Conservation (phyloP, 2,797 vertebrate genomes). For the Linurgus olivaceus region DNA sequence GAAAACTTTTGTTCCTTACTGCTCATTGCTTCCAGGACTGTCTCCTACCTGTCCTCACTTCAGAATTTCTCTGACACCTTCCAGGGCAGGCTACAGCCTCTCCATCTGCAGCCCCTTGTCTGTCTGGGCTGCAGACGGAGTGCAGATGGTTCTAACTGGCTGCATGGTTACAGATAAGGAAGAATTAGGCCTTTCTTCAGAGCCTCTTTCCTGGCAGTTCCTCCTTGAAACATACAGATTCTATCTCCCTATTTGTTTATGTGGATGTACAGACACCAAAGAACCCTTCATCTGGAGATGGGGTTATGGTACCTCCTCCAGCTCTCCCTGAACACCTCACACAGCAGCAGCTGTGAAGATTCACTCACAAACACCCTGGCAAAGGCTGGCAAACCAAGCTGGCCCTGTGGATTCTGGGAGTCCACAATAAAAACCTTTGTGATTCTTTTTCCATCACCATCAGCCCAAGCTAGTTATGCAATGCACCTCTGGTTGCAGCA, state of each 20-base stretch:
- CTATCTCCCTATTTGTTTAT: background rate
- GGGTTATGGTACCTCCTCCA: background rate
- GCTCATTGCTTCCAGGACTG: background rate
- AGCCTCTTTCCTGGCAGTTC: background rate
- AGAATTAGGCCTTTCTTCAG: background rate
- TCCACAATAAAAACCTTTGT: background rate
- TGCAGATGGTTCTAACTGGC: conserved; percentile 50
- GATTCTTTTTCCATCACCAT: background rate
- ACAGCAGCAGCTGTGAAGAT: background rate
- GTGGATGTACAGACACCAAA: background rate
- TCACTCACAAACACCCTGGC: background rate
- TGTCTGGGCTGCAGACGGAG: conserved; percentile 4
- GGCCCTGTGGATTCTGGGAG: background rate
- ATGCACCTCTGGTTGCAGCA: background rate
- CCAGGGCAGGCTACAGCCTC: conserved; percentile 38
- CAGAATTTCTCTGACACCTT: conserved; percentile 6
- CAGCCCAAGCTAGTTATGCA: background rate
- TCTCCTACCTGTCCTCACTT: conserved; percentile 52
- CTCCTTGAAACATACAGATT: background rate
- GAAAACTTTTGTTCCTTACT: background rate
- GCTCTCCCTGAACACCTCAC: background rate
- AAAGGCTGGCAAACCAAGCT: background rate
- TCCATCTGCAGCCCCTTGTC: conserved; percentile 37
- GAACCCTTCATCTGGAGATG: background rate
- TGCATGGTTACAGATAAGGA: conserved; percentile 7